Percentiles rank a stretch among this genome's conserved stretches.
Conservation (phyloP, 2,797 vertebrate species). For the Xiphorhynchus erythropygius region DNA sequence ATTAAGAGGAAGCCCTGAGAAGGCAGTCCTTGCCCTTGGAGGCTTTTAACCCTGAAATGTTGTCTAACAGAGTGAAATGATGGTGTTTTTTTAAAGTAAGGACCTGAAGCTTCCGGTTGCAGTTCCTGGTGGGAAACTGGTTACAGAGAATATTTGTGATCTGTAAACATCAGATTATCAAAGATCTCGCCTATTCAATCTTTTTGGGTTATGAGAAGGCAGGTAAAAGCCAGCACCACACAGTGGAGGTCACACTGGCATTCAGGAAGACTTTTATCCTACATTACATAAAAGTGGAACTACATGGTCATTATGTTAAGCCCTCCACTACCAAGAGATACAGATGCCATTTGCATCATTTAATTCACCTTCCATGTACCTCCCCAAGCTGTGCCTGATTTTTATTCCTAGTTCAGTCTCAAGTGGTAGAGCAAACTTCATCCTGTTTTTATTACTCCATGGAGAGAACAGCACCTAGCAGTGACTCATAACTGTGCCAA, state of each 20-base stretch:
- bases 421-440: not conserved
- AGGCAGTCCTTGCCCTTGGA: not conserved
- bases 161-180: not conserved
- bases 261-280: not conserved
- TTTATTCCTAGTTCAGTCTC: not conserved
- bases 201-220: not conserved
- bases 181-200: not conserved
- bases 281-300: not conserved
- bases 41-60: not conserved
- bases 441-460: not conserved
- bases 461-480: not conserved
- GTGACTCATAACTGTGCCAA: not conserved
- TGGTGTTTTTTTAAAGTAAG: not conserved
- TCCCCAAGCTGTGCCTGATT: not conserved
- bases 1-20: not conserved
- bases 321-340: not conserved
- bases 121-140: not conserved
- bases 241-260: fast-evolving
- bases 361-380: not conserved
- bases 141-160: not conserved
- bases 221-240: not conserved
- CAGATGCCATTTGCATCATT: not conserved
- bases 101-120: not conserved
- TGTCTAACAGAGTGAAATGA: not conserved
- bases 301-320: not conserved